Conservation (phyloP, 2,113 vertebrate genomes). For the Loxodonta africana region DNA sequence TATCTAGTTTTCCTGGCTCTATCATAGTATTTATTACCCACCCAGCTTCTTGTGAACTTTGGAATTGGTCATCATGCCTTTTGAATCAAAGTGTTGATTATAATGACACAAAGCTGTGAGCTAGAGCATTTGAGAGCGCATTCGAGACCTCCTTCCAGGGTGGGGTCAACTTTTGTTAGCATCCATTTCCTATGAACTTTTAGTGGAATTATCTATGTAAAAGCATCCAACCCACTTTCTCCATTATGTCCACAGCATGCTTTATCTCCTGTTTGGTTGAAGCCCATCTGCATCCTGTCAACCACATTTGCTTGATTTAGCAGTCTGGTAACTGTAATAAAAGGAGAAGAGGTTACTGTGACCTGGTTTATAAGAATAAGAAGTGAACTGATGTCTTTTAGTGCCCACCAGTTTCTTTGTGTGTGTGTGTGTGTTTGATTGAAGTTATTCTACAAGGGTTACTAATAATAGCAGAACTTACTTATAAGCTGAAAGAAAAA, state of each 20-base stretch:
- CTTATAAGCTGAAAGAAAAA: neutral
- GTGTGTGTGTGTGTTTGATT: neutral
- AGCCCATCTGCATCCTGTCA: neutral
- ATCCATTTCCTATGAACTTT: neutral
- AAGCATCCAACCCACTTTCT: neutral
- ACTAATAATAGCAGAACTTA: neutral
- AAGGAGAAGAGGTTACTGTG: neutral
- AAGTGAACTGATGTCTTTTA: neutral
- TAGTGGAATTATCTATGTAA: neutral
- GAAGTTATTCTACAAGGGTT: neutral
- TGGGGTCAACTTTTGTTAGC: neutral
- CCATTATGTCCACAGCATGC: fast-evolving
- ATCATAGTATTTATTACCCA: neutral
- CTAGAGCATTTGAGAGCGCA: neutral
- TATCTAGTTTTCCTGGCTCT: neutral
- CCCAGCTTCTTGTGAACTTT: neutral
- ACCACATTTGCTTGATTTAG: neutral
- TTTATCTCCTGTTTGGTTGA: neutral
- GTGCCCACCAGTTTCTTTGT: neutral
- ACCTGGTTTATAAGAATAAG: neutral
- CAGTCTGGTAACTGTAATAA: neutral
- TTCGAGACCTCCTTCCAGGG: neutral
- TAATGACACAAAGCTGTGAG: too few relatives aligned
- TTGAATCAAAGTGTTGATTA: neutral
- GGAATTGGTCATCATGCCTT: neutral